Evolutionary conservation across 2,888 invertebrate species (phyloP).

Genomic region (Chrysodeixis includens): DNA sequence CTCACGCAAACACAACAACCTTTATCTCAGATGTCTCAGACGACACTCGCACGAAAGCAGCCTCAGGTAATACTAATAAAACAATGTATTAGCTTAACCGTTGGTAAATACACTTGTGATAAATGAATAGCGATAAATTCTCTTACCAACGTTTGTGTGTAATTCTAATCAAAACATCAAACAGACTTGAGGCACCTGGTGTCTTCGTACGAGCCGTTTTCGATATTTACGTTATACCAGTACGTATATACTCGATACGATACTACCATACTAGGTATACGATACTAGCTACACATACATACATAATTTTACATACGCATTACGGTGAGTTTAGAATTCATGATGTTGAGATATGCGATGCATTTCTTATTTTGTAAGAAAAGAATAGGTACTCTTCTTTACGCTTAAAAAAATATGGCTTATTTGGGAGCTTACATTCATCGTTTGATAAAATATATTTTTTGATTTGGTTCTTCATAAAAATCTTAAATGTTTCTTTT

Average conservation of each 20-base stretch:
- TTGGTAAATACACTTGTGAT: background rate
- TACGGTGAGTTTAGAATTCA: slow-evolving; percentile 29
- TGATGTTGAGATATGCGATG: slow-evolving; percentile 34
- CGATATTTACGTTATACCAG: slow-evolving; percentile 6
- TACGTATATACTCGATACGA: too few species aligned
- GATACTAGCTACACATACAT: slow-evolving; percentile 10
- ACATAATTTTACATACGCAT: slow-evolving; percentile 14
- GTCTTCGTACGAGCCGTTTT: slow-evolving; percentile 9
- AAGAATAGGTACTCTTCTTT: too few species aligned
- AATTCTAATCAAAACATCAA: slow-evolving; percentile 10
- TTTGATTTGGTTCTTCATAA: too few species aligned
- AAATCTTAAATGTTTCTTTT: too few species aligned
- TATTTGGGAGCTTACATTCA: too few species aligned
- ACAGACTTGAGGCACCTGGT: slow-evolving; percentile 27
- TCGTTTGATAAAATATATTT: too few species aligned
- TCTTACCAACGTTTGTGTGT: background rate
- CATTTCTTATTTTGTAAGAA: slow-evolving; percentile 23
- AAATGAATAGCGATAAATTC: slow-evolving; percentile 4
- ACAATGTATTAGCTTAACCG: slow-evolving; percentile 4
- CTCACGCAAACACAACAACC: slow-evolving; percentile 2
- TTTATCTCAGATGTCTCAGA: background rate
- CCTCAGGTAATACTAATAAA: slow-evolving; percentile 4
- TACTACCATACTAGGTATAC: too few species aligned
- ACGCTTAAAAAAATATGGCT: too few species aligned
- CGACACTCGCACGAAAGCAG: background rate